Conservation (phyloP, 2,797 vertebrate species). For the Holocentrus rufus region DNA sequence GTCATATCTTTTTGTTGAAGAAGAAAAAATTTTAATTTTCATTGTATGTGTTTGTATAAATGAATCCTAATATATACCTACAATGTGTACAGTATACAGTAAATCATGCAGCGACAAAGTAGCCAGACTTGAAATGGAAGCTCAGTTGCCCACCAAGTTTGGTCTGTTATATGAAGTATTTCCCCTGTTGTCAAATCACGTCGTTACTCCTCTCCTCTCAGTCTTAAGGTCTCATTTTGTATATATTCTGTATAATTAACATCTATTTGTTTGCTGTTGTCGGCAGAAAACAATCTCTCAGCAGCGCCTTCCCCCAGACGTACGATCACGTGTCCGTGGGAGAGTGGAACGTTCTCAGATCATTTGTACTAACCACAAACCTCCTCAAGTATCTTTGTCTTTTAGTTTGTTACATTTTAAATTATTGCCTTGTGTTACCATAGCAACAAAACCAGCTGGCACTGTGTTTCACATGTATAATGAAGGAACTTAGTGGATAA, state of each 20-base stretch:
- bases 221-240: slow-evolving; percentile 72
- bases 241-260: slow-evolving; percentile 73
- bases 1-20: slow-evolving; percentile 58
- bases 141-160: slow-evolving; percentile 45
- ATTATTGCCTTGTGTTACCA: slow-evolving; percentile 75
- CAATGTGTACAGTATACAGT: slow-evolving; percentile 65
- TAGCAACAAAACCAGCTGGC: slow-evolving; percentile 82
- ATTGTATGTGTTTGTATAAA: slow-evolving; percentile 75
- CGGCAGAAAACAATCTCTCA: slow-evolving; percentile 33
- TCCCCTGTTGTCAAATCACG: slow-evolving; percentile 23
- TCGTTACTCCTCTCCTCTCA: slow-evolving; percentile 25
- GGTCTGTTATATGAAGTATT: slow-evolving; percentile 51
- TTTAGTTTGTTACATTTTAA: slow-evolving; percentile 66
- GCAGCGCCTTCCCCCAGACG: slow-evolving; percentile 55
- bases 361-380: slow-evolving; percentile 41
- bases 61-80: slow-evolving; percentile 84
- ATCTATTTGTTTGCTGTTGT: slow-evolving; percentile 50
- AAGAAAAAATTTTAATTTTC: slow-evolving; percentile 59
- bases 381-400: slow-evolving; percentile 35
- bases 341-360: slow-evolving; percentile 12
- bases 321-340: slow-evolving; percentile 54
- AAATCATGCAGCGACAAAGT: slow-evolving; percentile 59
- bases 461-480: slow-evolving; percentile 80
- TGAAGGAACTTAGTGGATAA: slow-evolving; percentile 49
- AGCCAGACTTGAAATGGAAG: slow-evolving; percentile 53